phyloP scores from a whole-genome alignment of 2,888 invertebrate species.

The Antheraea assamensis region DNA sequence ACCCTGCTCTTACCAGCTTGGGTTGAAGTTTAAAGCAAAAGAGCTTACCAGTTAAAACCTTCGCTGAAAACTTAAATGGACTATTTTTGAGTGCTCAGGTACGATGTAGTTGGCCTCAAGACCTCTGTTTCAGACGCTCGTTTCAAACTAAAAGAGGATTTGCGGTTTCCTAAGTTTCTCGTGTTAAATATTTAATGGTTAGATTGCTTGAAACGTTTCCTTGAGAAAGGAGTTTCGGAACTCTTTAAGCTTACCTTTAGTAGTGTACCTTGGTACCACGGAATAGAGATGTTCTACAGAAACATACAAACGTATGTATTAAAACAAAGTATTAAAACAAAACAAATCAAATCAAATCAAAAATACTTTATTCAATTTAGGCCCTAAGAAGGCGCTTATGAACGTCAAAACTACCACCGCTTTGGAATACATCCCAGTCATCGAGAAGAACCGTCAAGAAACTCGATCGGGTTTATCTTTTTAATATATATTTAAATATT shows the following conservation, averaged over 20 bases:
- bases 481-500: too few relatives aligned
- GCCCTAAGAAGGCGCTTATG: too few relatives aligned
- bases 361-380: too few relatives aligned
- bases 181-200: constrained; percentile 15
- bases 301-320: background rate
- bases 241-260: background rate
- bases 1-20: constrained; percentile 1
- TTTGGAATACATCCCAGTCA: too few relatives aligned
- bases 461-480: too few relatives aligned
- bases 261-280: background rate
- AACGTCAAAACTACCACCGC: too few relatives aligned
- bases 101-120: constrained; percentile 30
- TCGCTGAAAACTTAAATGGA: constrained; percentile 35
- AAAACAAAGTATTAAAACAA: background rate
- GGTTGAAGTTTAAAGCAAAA: constrained; percentile 24
- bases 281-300: background rate
- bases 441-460: too few relatives aligned
- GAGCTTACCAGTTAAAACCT: constrained; percentile 28
- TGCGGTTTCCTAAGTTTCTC: constrained; percentile 21
- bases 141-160: constrained; percentile 18
- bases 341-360: too few relatives aligned
- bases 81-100: constrained; percentile 31
- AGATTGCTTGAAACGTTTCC: constrained; percentile 6
- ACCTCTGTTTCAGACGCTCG: constrained; percentile 23
- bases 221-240: background rate